Percentiles rank a stretch among this genome's conserved stretches.
These are phyloP conservation scores for Hippocampus kuda DNA, from an alignment of 2,797 vertebrate genomes.

Conservation along the genomic window DNA sequence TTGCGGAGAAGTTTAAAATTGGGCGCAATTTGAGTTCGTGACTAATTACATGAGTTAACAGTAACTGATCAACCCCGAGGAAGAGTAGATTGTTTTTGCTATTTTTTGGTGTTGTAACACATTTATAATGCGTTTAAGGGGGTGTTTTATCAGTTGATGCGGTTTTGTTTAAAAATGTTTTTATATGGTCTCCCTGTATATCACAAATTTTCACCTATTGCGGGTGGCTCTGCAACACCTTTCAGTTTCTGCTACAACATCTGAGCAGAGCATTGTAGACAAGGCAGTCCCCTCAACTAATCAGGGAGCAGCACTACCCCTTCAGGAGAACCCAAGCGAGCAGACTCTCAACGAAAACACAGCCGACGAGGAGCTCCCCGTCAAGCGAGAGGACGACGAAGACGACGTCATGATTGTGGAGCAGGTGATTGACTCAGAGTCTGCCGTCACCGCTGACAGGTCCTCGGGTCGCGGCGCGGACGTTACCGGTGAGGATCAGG, in stretches of 20 bases:
- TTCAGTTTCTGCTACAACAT: constrained; percentile 21
- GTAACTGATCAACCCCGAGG: too few relatives aligned
- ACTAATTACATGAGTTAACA: too few relatives aligned
- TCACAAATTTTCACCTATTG: too few relatives aligned
- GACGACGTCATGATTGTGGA: constrained; percentile 57
- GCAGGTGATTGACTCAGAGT: constrained; percentile 21
- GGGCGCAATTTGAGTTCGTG: too few relatives aligned
- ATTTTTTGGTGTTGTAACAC: too few relatives aligned
- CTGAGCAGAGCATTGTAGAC: constrained; percentile 29
- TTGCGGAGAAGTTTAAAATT: too few relatives aligned
- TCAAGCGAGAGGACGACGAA: constrained; percentile 60
- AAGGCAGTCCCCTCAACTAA: constrained; percentile 19
- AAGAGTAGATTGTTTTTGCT: too few relatives aligned
- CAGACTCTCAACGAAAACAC: constrained; percentile 1
- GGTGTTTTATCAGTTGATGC: too few relatives aligned
- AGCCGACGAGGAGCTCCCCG: constrained; percentile 31
- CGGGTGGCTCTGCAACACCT: too few relatives aligned
- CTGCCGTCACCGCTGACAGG: not conserved
- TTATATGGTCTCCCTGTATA: too few relatives aligned
- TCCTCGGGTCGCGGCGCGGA: constrained; percentile 13
- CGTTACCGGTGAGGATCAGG: constrained; percentile 37
- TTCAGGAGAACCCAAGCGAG: constrained; percentile 12
- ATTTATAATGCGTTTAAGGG: too few relatives aligned
- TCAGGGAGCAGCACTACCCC: constrained; percentile 6
- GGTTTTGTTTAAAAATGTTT: too few relatives aligned